Evolutionary conservation across 2,113 vertebrate species (phyloP), one percentile per base, ranked within the genome.

Genomic region (Prochilodus magdalenae): DNA sequence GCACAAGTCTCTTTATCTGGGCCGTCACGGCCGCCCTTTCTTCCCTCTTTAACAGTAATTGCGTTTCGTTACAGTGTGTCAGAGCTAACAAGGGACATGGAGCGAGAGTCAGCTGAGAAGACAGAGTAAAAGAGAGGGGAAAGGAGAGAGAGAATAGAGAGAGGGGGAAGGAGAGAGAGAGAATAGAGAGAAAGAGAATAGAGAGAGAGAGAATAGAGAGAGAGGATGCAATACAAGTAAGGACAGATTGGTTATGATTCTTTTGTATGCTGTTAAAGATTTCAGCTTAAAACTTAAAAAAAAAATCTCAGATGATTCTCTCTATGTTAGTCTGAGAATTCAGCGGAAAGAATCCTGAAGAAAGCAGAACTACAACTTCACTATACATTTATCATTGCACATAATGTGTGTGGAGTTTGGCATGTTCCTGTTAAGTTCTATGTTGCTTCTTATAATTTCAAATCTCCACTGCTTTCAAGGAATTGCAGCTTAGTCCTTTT

Each of bases 41-140:
- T 86, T 86, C 80, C 81, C 87, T 82, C 84, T 79, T 89, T 88
- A 84, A 83, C 88, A 86, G 84, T 88, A 89, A 88, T 89, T 88
- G 82, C 83, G 74, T 88, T 89, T 88, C 84, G 86, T 87, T 88
- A 86, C 85, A 90, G 87, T 82, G 80, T 80, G 87, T 86, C 77
- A 80, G 80, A 74, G 78, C 84, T 88, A 85, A 86, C 87, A 83
- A 88, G 82, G 75, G 81, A 85, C 81, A 80, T 76, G 81, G 81
- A 83, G 81, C 57, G 81, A 83, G 81, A 83, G 81, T 83, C 81
- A 83, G 81, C 74, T 30, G 80, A 86, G 77, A 51, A 81, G 85
- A 80, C 77, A 86, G 73, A 77, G 62, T 40, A n/a, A 75, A 62
- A 69, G 57, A 83, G 63, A 53, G 27, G 49, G 30, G 36, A 20